phyloP scores from a whole-genome alignment of 2,888 invertebrate genomes.

The Frankliniella intonsa region DNA sequence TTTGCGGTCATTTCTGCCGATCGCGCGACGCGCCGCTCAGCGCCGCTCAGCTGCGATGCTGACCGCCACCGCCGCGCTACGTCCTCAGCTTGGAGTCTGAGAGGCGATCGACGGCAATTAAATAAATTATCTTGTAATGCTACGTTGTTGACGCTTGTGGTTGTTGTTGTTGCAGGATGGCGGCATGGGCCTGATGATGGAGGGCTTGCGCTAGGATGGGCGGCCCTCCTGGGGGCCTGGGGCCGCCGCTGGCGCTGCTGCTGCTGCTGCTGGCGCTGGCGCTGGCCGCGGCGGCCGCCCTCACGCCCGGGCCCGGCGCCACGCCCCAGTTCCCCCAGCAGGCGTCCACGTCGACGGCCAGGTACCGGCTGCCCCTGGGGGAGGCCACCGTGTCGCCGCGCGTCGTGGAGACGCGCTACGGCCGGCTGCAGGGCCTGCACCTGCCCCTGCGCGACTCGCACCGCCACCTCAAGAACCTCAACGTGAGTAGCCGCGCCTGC shows the following conservation, averaged over 20 bases:
- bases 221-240: too few species aligned
- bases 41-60: too few species aligned
- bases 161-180: too few species aligned
- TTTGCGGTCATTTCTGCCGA: too few species aligned
- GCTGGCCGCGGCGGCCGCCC: background rate
- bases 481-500: background rate
- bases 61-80: too few species aligned
- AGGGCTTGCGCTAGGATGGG: background rate
- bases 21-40: too few species aligned
- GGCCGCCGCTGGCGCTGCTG: too few species aligned
- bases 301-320: background rate
- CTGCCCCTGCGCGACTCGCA: background rate
- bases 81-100: too few species aligned
- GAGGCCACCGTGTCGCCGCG: constrained; percentile 4
- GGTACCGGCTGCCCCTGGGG: constrained; percentile 10
- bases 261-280: too few species aligned
- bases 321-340: background rate
- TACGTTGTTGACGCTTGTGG: too few species aligned
- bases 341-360: background rate
- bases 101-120: too few species aligned
- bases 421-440: constrained; percentile 21
- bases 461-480: constrained; percentile 22
- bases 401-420: constrained; percentile 15
- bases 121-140: too few species aligned
- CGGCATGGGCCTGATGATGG: background rate